Evolutionary conservation across 2,113 vertebrate species (phyloP).

Genomic region (Ancistrus triradiatus): DNA sequence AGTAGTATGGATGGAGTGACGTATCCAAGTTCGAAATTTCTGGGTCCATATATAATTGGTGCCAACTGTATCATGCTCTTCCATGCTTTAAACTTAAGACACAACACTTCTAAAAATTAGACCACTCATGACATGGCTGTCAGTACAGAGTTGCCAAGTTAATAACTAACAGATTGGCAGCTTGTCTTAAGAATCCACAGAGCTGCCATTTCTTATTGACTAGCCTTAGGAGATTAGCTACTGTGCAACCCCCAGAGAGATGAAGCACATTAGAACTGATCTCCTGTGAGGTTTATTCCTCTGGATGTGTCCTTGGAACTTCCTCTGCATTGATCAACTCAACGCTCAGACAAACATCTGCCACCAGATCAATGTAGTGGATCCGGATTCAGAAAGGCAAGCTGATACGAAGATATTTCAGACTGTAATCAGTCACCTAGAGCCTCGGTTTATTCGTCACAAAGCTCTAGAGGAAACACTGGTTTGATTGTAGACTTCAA

Average conservation of each 20-base stretch:
- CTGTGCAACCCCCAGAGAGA: conserved; percentile 16
- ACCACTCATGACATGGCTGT: no score
- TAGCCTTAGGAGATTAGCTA: conserved; percentile 34
- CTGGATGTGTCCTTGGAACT: conserved; percentile 33
- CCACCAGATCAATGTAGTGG: conserved; percentile 9
- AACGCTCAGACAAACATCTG: conserved; percentile 4
- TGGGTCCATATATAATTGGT: no score
- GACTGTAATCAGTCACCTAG: background rate
- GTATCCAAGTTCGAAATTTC: no score
- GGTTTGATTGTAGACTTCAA: background rate
- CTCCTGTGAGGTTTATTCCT: conserved; percentile 2
- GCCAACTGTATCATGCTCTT: no score
- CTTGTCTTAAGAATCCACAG: background rate
- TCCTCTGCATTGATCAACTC: conserved; percentile 21
- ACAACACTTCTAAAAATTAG: no score
- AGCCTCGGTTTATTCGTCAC: conserved; percentile 3
- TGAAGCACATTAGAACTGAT: conserved; percentile 3
- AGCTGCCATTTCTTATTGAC: conserved; percentile 38
- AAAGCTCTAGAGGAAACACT: background rate
- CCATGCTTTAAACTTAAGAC: no score
- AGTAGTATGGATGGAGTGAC: no score
- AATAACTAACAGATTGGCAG: background rate
- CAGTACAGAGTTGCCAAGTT: no score
- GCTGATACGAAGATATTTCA: background rate
- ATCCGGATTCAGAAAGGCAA: background rate